Base-by-base conservation (phyloP, 2,797 vertebrate genomes). In the Naso thynnoides region DNA sequence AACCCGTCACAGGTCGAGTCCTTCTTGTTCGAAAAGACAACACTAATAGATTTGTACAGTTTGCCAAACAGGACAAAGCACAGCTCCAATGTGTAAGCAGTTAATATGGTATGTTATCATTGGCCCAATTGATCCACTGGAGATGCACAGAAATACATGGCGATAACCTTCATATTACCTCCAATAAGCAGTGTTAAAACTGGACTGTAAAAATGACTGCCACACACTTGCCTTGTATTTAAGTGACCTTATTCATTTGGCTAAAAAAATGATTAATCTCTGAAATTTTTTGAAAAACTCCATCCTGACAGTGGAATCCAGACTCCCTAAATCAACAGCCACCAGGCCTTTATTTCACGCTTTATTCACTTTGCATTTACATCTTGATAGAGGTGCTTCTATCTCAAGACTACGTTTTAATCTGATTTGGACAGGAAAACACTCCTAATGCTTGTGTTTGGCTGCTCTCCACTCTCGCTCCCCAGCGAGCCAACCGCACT, bases 31-130 rank as follows among this genome's bases (percentile, higher is more conserved):
- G 44, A 78, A 23, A 66, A 70, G 69, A 73, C 76, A 81, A 73
- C 76, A 81, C 75, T 90, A 89, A 90, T 84, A 82, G 77, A 86
- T 88, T 75, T 72, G 74, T 77, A 61, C 39, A 64, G 70, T 55
- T 81, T 73, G 83, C 87, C 88, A 92, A 92, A 86, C 36, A 78
- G 83, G 88, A 88, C 83, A 92, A 79, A 91, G 71, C 53, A 60
- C 70, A 57, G 69, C 76, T 72, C 69, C 58, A 80, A 64, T 60
- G 69, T 78, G 76, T 76, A 59, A 85, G 81, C 81, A 78, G 59
- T 93, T 92, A 83, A 89, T 78, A 80, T 39, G 57, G 69, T 61
- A 79, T 89, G 90, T 90, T 92, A 85, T 89, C 65, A 54, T 91
- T 92, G 91, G 92, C 88, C 31, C 42, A 6, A 33, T 27, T 70